Evolutionary conservation across 92 coral and sea anemone genomes (phyloP).

Genomic region (Diadumene lineata): DNA sequence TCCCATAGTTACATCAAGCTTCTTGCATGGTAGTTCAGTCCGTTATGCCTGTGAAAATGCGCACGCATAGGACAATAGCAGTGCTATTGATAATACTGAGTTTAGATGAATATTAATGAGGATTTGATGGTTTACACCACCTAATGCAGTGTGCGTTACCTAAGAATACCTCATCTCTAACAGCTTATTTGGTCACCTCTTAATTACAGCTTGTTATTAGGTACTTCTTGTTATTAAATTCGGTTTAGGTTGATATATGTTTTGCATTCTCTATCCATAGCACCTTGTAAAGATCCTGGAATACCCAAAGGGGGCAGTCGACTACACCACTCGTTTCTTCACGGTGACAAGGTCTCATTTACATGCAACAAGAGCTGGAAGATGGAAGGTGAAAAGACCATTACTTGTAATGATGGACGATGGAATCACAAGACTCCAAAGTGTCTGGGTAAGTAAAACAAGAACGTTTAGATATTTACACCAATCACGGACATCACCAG

Average conservation of each 20-base stretch:
- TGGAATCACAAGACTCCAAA: constrained; percentile 41
- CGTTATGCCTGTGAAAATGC: too few species aligned
- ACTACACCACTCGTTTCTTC: constrained; percentile 33
- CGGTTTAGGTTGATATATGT: background rate
- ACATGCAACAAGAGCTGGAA: constrained; percentile 15
- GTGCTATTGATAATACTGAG: too few species aligned
- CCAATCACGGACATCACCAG: too few species aligned
- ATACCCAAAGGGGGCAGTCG: constrained; percentile 42
- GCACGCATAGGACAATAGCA: too few species aligned
- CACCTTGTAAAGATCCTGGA: constrained; percentile 33
- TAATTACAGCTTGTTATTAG: background rate
- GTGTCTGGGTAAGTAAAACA: constrained; percentile 42
- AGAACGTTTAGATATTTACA: too few species aligned
- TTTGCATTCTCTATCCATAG: background rate
- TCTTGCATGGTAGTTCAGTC: too few species aligned
- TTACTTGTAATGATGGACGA: constrained; percentile 47
- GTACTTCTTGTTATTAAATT: background rate
- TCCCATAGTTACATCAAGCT: too few species aligned
- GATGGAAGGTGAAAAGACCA: constrained; percentile 26
- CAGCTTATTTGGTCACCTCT: background rate
- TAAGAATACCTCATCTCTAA: too few species aligned
- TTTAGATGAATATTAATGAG: too few species aligned
- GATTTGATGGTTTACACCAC: too few species aligned
- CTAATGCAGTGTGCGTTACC: too few species aligned
- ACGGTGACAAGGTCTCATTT: constrained; percentile 40